phyloP scores from a whole-genome alignment of 2,113 vertebrate genomes.

The Raja brachyura region DNA sequence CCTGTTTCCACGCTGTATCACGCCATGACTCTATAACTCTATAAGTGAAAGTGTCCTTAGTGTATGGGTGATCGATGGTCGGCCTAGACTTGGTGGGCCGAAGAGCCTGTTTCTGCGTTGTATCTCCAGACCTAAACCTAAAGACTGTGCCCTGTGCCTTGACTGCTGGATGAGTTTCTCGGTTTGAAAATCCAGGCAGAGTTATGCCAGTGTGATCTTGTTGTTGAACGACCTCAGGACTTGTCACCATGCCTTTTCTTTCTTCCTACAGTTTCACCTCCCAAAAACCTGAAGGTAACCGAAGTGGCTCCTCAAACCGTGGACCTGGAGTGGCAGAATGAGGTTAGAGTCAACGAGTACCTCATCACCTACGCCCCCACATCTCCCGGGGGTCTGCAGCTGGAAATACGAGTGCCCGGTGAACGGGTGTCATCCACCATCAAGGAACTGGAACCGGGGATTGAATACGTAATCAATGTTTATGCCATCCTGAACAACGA shows the following conservation, averaged over 20 bases:
- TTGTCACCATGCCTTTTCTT: neutral
- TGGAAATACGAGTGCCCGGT: slow-evolving; percentile 80
- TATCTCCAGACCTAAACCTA: neutral
- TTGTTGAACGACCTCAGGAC: neutral
- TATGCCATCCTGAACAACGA: slow-evolving; percentile 88
- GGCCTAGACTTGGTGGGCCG: no score
- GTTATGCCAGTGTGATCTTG: neutral
- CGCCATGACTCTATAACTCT: no score
- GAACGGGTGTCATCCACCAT: slow-evolving; percentile 76
- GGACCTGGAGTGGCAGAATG: slow-evolving; percentile 86
- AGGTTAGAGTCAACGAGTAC: slow-evolving; percentile 81
- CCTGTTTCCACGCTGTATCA: no score
- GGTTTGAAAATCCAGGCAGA: neutral
- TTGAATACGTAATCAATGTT: slow-evolving; percentile 91
- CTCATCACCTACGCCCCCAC: slow-evolving; percentile 81
- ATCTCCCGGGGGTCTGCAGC: slow-evolving; percentile 71
- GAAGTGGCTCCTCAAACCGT: slow-evolving; percentile 80
- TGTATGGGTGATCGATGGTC: no score
- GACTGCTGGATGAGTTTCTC: neutral
- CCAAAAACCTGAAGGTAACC: slow-evolving; percentile 76
- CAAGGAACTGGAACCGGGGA: slow-evolving; percentile 80
- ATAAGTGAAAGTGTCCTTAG: no score
- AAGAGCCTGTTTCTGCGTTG: no score
- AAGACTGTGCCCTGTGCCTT: no score
- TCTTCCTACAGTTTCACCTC: slow-evolving; percentile 71